Base-by-base conservation (phyloP, 2,888 invertebrate genomes). In the Colostygia pectinataria region DNA sequence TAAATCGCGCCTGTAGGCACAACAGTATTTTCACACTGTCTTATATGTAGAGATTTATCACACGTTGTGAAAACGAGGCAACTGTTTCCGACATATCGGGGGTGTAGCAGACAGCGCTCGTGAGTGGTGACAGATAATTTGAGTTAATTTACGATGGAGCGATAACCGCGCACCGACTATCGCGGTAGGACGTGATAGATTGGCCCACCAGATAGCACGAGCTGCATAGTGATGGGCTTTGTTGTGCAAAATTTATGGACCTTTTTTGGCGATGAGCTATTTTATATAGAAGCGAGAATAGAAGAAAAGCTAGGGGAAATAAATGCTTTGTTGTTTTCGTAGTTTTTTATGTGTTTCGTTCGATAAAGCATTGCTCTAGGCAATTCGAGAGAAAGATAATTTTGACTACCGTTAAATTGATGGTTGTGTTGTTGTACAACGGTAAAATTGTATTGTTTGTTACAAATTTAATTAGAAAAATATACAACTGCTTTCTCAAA, bases 81-180 rank as follows among this genome's bases (percentile, higher is more conserved):
- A 52, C 51, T 47, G 52, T 50, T 54, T 59, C 54, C 59, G 52
- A 59, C 59, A 39, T 39, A 48, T 47, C 47, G 52, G 41, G 37
- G 46, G 51, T 36, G 50, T 46, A 63, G 52, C 37, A 47, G 55
- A 55, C 55, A 58, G 54, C 59, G 57, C 62, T 60, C 46, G 58
- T 62, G 58, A 64, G 59, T 49, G 56, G 60, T 60, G 62, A 68
- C 64, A 67, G 71, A 79, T 80, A 74, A 80, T 83, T 77, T 70
- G 66, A 77, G 72, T 75, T 78, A 83, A 84, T 84, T 83, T 83
- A 84, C 74, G 78, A 77, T 73, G 57, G 55, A 59, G 61, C 63
- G 81, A 81, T 81, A 80, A 78, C 71, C 64, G 64, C 55, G 57
- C 57, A 53, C 51, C 52, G 46, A 55, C 63, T 62, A 56, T 56